These are phyloP conservation scores for Platyrinchus mystaceus DNA, from an alignment of 2,797 vertebrate genomes.

Conservation along the genomic window DNA sequence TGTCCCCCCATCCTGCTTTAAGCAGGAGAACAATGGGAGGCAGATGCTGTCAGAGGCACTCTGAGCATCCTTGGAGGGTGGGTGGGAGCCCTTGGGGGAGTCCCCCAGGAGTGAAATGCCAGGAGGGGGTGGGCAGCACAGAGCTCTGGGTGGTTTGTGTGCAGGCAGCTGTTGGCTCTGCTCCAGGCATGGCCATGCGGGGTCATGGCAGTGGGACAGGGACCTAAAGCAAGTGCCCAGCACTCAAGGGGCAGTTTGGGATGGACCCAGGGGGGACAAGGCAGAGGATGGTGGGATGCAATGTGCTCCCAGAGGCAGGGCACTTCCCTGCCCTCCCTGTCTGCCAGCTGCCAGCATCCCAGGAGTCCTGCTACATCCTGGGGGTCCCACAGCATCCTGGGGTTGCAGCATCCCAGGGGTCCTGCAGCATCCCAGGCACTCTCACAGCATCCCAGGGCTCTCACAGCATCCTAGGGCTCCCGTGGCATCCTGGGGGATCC, in stretches of 20 bases:
- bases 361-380: too few species aligned
- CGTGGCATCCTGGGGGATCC: not conserved
- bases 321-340: not conserved
- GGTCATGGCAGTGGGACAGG: accelerated
- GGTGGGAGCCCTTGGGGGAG: not conserved
- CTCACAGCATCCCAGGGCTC: not conserved
- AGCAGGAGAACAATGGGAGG: not conserved
- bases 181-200: not conserved
- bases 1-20: accelerated
- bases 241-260: not conserved
- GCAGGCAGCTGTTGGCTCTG: not conserved
- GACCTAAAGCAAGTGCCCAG: not conserved
- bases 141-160: not conserved
- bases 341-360: not conserved
- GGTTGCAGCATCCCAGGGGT: accelerated
- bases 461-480: not conserved
- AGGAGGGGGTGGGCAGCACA: not conserved
- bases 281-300: not conserved
- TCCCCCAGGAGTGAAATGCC: not conserved
- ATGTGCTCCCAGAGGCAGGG: not conserved
- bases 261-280: not conserved
- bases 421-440: not conserved
- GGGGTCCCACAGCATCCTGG: accelerated
- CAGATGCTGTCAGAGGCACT: not conserved
- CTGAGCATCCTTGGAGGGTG: not conserved